Percentiles rank a stretch among this genome's conserved stretches.
phyloP scores from a whole-genome alignment of 2,888 invertebrate species.

The Prenolepis imparis region DNA sequence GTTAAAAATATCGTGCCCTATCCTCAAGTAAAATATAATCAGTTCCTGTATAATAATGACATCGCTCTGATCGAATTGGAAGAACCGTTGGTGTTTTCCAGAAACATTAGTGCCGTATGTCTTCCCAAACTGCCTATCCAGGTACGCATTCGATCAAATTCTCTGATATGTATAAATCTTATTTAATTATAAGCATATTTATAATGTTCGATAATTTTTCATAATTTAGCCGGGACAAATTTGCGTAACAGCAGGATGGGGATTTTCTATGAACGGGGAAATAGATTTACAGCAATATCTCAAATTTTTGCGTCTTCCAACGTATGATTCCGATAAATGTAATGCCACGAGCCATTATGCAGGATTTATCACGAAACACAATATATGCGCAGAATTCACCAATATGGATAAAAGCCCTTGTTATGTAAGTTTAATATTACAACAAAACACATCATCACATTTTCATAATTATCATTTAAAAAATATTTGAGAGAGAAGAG shows the following conservation, averaged over 20 bases:
- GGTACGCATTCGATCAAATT: slow-evolving; percentile 70
- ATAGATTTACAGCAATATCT: slow-evolving; percentile 87
- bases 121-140: slow-evolving; percentile 86
- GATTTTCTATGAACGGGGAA: slow-evolving; percentile 85
- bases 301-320: slow-evolving; percentile 88
- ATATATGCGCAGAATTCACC: slow-evolving; percentile 89
- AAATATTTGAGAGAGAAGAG: not conserved
- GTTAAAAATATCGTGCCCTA: slow-evolving; percentile 87
- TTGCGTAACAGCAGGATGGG: slow-evolving; percentile 89
- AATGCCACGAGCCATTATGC: slow-evolving; percentile 89
- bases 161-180: not conserved
- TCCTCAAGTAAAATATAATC: slow-evolving; percentile 88
- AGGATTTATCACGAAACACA: slow-evolving; percentile 87
- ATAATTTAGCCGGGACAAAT: slow-evolving; percentile 86
- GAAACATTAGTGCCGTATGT: slow-evolving; percentile 88
- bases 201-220: slow-evolving; percentile 18
- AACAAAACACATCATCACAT: not conserved
- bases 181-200: slow-evolving; percentile 8
- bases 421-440: slow-evolving; percentile 87
- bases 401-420: slow-evolving; percentile 88
- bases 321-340: slow-evolving; percentile 87
- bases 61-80: slow-evolving; percentile 88
- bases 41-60: slow-evolving; percentile 88
- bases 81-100: slow-evolving; percentile 87
- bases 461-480: slow-evolving; percentile 14